A percentile compares a stretch with the other conserved stretches of the same genome.
These are phyloP conservation scores for Cynaeus angustus DNA, from an alignment of 2,888 invertebrate genomes.

Conservation along the genomic window DNA sequence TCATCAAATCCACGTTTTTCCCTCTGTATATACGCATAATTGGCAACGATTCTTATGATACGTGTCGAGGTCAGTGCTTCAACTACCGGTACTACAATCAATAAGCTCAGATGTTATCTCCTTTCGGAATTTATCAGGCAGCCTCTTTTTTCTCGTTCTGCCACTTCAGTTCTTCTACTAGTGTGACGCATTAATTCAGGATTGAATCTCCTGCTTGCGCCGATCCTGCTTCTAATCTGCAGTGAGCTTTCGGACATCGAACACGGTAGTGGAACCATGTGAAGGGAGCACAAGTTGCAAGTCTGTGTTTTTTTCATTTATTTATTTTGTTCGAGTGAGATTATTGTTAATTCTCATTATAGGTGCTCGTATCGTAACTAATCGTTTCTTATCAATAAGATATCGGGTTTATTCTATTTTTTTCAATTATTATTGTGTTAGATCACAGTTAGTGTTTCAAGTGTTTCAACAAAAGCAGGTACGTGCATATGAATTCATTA, in stretches of 20 bases:
- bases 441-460: not conserved
- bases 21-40: constrained; percentile 9
- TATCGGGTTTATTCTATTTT: no score
- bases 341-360: not conserved
- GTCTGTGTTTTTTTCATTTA: not conserved
- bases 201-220: constrained; percentile 21
- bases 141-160: not conserved
- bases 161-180: not conserved
- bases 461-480: no score
- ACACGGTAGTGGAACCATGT: not conserved
- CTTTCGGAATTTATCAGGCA: not conserved
- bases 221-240: constrained; percentile 5
- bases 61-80: not conserved
- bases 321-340: constrained; percentile 2
- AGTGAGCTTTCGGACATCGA: constrained; percentile 25
- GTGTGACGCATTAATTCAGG: constrained; percentile 4
- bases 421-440: not conserved
- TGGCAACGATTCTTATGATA: not conserved
- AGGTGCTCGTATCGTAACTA: no score
- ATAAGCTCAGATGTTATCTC: constrained; percentile 2
- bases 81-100: not conserved
- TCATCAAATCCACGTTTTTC: not conserved
- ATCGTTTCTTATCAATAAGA: constrained; percentile 1
- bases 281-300: not conserved
- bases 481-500: no score